Conservation (phyloP, 2,888 invertebrate genomes). For the Periphyllus acericola region DNA sequence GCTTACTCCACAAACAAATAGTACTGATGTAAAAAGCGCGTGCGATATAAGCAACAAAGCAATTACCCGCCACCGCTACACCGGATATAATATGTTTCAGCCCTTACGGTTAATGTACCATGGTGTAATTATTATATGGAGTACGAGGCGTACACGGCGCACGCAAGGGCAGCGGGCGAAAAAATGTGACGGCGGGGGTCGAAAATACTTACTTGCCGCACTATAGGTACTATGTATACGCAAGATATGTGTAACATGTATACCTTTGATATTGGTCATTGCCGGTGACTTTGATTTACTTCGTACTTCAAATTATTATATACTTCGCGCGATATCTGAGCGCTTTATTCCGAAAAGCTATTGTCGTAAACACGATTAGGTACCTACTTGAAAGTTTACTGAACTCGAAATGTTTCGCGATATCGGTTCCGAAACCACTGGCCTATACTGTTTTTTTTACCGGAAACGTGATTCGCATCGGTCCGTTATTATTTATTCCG, state of each 20-base stretch:
- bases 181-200: neutral
- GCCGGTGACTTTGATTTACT: neutral
- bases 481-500: neutral
- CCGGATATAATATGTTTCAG: conserved; percentile 49
- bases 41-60: conserved; percentile 46
- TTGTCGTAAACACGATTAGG: neutral
- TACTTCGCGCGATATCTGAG: neutral
- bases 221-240: no score
- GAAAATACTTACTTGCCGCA: conserved; percentile 18
- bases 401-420: neutral
- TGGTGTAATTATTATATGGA: conserved; percentile 44
- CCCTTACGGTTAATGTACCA: conserved; percentile 56
- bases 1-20: neutral
- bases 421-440: neutral
- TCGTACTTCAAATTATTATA: neutral
- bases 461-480: no score
- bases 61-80: conserved; percentile 43
- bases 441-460: no score
- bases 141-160: neutral
- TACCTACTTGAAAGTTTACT: neutral
- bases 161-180: neutral
- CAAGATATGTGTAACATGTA: no score
- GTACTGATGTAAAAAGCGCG: conserved; percentile 55
- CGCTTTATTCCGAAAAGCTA: neutral
- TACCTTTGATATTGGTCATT: neutral